Evolutionary conservation across 2,797 vertebrate genomes (phyloP), one percentile per base, ranked within the genome.

Genomic region (Amblyraja radiata): DNA sequence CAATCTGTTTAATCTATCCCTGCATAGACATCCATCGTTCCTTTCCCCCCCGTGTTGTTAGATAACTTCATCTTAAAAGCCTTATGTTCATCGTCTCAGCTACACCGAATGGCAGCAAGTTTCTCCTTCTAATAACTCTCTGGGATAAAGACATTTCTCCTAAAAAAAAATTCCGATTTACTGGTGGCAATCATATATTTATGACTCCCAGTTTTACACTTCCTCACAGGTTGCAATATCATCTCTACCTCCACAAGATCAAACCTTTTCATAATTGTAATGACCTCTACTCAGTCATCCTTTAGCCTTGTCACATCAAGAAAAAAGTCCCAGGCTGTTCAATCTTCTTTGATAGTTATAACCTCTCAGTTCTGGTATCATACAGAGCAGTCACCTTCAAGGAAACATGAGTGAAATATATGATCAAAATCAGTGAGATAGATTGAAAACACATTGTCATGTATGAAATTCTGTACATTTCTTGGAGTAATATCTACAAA

Each of bases 391-490:
- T 88, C 63, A 88, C 63, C 84, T 68, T 88, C 84, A 88, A 68
- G 84, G 63, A 21, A 68, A 68, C 65, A 7, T 36, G 58, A 86
- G 84, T 88, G 84, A 88, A n/a, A 88, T 88, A 68, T 68, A 88
- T 88, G 63, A 88, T 65, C n/a, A 65, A 68, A 88, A 88, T 88
- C 61, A 88, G 63, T 23, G 63, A 68, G n/a, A 88, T 2, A 18
- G 84, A 88, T 68, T 88, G 84, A 68, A 86, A 68, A 88, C 84
- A 61, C n/a, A 68, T 88, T 88, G 32, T 63, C n/a, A 68, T 32
- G 32, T 68, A 88, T 88, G n/a, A 88, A 88, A 88, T 68, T 88
- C n/a, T 88, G 21, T 88, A 88, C 32, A 68, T 32, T 88, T 88
- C 68, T 88, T 32, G n/a, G 6, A 88, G 10, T 68, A 32, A 88